phyloP scores from a whole-genome alignment of 2,113 vertebrate species.

The Cebidichthys violaceus region DNA sequence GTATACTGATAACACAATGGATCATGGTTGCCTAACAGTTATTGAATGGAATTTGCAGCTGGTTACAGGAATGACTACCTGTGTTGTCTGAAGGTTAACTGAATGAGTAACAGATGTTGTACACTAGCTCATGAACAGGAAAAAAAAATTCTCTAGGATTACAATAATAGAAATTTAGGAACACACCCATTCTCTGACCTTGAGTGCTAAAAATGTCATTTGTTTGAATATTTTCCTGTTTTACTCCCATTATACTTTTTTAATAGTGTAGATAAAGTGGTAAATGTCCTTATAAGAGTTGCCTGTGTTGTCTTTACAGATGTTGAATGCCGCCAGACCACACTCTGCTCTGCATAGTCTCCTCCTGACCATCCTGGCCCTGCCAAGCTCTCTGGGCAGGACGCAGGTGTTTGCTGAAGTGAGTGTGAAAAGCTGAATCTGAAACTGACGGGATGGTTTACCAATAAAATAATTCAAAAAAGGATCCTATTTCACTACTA shows the following conservation, averaged over 20 bases:
- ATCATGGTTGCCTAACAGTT: neutral
- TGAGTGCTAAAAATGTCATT: neutral
- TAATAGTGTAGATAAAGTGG: neutral
- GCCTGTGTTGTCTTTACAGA: slow-evolving; percentile 23
- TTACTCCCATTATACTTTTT: neutral
- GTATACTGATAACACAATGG: neutral
- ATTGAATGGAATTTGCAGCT: neutral
- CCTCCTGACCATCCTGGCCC: slow-evolving; percentile 72
- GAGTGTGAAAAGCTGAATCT: neutral
- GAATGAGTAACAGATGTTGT: neutral
- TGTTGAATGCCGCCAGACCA: slow-evolving; percentile 33
- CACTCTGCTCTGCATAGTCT: slow-evolving; percentile 59
- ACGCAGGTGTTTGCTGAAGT: slow-evolving; percentile 75
- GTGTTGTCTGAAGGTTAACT: neutral
- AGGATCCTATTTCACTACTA: too few species aligned
- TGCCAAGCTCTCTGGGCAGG: slow-evolving; percentile 69
- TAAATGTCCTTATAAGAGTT: neutral
- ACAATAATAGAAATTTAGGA: neutral
- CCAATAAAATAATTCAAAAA: too few species aligned
- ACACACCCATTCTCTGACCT: neutral
- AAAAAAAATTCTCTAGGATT: neutral
- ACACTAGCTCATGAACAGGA: neutral
- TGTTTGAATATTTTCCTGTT: neutral
- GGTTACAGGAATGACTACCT: neutral
- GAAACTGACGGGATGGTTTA: too few species aligned